Conservation (phyloP, 2,888 invertebrate genomes). For the Drosophila silvestris region DNA sequence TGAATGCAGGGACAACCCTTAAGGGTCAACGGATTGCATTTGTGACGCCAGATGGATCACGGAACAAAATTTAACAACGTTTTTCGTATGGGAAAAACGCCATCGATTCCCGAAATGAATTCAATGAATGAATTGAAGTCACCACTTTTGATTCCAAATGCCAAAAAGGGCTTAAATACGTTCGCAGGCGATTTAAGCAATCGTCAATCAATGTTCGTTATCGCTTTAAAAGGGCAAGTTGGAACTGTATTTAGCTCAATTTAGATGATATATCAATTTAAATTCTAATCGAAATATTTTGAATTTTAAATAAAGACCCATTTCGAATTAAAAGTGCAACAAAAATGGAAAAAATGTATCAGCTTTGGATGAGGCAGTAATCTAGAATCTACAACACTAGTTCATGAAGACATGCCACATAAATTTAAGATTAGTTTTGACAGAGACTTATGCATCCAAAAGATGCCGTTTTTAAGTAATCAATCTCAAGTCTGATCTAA, state of each 20-base stretch:
- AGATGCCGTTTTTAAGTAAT: neutral
- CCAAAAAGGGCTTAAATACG: neutral
- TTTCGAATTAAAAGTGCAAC: neutral
- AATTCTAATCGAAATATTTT: neutral
- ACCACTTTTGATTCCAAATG: slow-evolving; percentile 2
- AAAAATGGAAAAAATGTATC: neutral
- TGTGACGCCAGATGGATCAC: slow-evolving; percentile 36
- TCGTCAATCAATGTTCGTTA: neutral
- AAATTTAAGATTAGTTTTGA: neutral
- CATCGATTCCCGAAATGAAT: slow-evolving; percentile 2
- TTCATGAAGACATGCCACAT: neutral
- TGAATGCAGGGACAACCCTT: slow-evolving; percentile 34
- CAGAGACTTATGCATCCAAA: neutral
- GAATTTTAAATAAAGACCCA: neutral
- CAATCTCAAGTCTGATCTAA: neutral
- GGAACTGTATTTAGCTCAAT: neutral
- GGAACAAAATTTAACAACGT: slow-evolving; percentile 18
- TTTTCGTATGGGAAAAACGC: slow-evolving; percentile 14
- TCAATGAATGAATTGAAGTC: neutral
- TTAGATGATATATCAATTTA: neutral
- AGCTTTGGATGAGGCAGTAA: neutral
- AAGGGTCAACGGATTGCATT: slow-evolving; percentile 54
- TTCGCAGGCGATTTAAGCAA: neutral
- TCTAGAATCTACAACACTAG: neutral
- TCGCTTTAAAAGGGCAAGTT: neutral